A percentile compares a stretch with the other conserved stretches of the same genome.
phyloP scores from a whole-genome alignment of 2,797 vertebrate species.

The Poeciliopsis turneri region DNA sequence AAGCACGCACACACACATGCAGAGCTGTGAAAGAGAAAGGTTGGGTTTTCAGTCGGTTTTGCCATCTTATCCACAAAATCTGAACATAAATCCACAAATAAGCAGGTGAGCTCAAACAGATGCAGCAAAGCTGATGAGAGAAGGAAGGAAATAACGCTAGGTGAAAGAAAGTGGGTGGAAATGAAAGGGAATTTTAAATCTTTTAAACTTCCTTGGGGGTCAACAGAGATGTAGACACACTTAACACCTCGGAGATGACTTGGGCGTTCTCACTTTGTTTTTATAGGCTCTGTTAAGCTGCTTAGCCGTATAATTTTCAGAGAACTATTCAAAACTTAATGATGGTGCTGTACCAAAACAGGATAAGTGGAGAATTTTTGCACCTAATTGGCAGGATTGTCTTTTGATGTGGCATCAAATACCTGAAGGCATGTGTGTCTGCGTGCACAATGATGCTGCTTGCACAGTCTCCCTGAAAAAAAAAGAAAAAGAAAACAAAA shows the following conservation, averaged over 20 bases:
- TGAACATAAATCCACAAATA: constrained; percentile 29
- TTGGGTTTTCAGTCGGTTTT: constrained; percentile 23
- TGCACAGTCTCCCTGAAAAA: constrained; percentile 15
- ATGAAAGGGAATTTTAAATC: constrained; percentile 55
- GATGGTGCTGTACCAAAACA: constrained; percentile 37
- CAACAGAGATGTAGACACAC: constrained; percentile 37
- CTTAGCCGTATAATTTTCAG: constrained; percentile 38
- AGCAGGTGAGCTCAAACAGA: constrained; percentile 23
- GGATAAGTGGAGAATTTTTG: constrained; percentile 49
- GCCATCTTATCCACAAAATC: constrained; percentile 18
- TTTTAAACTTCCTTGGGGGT: constrained; percentile 33
- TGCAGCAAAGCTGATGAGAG: constrained; percentile 15
- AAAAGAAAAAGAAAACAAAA: constrained; percentile 27
- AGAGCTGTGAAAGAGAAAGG: constrained; percentile 34
- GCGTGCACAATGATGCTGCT: constrained; percentile 13
- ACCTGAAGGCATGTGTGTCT: constrained; percentile 11
- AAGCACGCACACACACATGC: constrained; percentile 19
- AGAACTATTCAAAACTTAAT: constrained; percentile 45
- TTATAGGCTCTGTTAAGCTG: constrained; percentile 52
- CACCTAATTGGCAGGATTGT: constrained; percentile 37
- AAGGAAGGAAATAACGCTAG: constrained; percentile 37
- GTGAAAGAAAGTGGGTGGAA: constrained; percentile 36
- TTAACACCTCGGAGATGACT: constrained; percentile 33
- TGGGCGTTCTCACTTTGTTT: constrained; percentile 34
- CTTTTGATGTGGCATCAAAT: constrained; percentile 48